phyloP scores from a whole-genome alignment of 2,113 vertebrate species.

The Corydoras maculifer region DNA sequence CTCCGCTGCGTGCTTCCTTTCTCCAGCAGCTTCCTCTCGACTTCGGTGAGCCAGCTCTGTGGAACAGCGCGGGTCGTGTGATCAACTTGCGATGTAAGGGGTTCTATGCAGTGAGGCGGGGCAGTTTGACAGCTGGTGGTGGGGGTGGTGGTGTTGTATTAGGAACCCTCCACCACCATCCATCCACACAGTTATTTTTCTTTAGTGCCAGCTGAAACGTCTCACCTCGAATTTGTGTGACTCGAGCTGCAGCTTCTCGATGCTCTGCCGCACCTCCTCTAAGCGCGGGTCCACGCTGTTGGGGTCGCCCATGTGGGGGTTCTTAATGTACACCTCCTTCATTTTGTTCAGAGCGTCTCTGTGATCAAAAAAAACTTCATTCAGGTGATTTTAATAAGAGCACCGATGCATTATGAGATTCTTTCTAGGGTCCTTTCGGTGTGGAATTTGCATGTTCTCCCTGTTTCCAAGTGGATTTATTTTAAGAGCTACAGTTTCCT shows the following conservation, averaged over 20 bases:
- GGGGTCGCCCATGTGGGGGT: conserved; percentile 89
- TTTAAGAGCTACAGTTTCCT: too few species aligned
- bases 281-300: conserved; percentile 81
- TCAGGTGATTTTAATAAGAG: neutral
- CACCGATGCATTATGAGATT: too few species aligned
- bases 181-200: too few species aligned
- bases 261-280: conserved; percentile 78
- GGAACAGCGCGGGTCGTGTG: neutral
- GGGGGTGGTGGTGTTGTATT: too few species aligned
- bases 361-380: conserved; percentile 7
- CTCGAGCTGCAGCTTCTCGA: conserved; percentile 80
- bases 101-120: too few species aligned
- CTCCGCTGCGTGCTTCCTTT: conserved; percentile 61
- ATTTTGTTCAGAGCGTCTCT: conserved; percentile 93
- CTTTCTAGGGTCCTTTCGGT: too few species aligned
- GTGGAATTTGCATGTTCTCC: too few species aligned
- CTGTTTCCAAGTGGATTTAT: too few species aligned
- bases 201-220: too few species aligned
- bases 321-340: conserved; percentile 90
- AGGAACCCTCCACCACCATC: too few species aligned
- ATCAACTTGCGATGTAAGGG: too few species aligned
- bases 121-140: too few species aligned
- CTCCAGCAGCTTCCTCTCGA: conserved; percentile 69
- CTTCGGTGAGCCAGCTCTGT: conserved; percentile 86
- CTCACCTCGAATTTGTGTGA: conserved; percentile 82